Evolutionary conservation across 2,797 vertebrate species (phyloP), one percentile per base, ranked within the genome.

Genomic region (Nyctibius grandis): DNA sequence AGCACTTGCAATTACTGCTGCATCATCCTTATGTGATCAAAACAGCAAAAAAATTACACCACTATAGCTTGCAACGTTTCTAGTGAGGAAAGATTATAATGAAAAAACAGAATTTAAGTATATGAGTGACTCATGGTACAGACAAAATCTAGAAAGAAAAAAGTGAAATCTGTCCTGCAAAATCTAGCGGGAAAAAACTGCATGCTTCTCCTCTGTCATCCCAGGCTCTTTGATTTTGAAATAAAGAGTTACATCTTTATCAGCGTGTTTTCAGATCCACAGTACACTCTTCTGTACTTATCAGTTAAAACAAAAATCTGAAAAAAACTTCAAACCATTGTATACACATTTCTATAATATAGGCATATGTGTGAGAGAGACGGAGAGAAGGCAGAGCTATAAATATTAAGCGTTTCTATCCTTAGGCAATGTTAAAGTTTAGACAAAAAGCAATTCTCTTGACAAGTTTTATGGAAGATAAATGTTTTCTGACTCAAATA

Each of bases 391-490:
- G 50, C 61, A 93, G 45, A 79, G 67, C 59, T 88, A 70, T 53
- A 73, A 79, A 86, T 94, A 94, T 61, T 79, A 82, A 76, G 45
- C 59, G 23, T 48, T 93, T 93, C 73, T 94, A 34, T 73, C 91
- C 42, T 87, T 70, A 63, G 53, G 77, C 74, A 87, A 85, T 33
- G 42, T 16, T n/a, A 23, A 69, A 92, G 81, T 92, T 95, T 87
- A 87, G 75, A 78, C 81, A 59, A 77, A 92, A 92, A 20, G 9
- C 31, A 83, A 92, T 93, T 93, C 59, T 95, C 67, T 56, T 75
- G 61, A 94, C 57, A 92, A 87, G 85, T 84, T 59, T 88, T 91
- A 84, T n/a, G 75, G 69, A 65, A 91, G 67, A 91, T 76, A 84
- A 95, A 95, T 23, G 33, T 53, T 80, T 92, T 75, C 69, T 85